Base-by-base conservation (phyloP, 2,888 invertebrate genomes). In the Hybos culiciformis region DNA sequence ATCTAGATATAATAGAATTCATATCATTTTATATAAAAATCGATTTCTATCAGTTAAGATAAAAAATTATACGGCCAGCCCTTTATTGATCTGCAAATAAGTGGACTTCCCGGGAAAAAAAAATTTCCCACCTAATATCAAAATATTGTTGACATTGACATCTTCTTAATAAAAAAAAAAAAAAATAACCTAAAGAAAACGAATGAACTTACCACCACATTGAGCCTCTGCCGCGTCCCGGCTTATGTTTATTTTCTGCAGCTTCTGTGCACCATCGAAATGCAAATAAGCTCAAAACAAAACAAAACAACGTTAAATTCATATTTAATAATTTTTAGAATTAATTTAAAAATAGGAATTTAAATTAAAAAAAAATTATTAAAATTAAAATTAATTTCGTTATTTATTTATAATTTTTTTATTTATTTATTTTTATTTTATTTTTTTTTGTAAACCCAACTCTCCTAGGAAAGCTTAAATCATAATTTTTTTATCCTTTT, bases 171-270 rank as follows among this genome's bases (percentile, higher is more conserved):
- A 24, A 24, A 24, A 24, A 24, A 24, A 24, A 24, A 24, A 8
- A 24, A 6, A 24, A 24, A 11, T 24, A n/a, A n/a, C n/a, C 11
- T 11, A 11, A 24, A 24, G 6, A 24, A 24, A 24, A 24, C 11
- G 24, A 24, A 12, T 31, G 7, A 53, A 74, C 87, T 74, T 70
- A 88, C 87, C 88, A 88, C 88, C 88, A 88, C 82, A 85, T 87
- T 56, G 86, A 85, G 63, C 88, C 87, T 60, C 85, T 77, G 59
- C 86, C 86, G 61, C 85, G 73, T 62, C 82, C 77, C 54, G 75
- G 73, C 60, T 80, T 80, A 41, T 62, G 62, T 59, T 66, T 65
- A 44, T 58, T 62, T 48, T 61, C 63, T n/a, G n/a, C n/a, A 42
- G 56, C 59, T 50, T 57, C 56, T 50, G 53, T 39, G 44, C 54